Evolutionary conservation across 92 coral and sea anemone species (phyloP).

Genomic region (Epizoanthus illoricatus): DNA sequence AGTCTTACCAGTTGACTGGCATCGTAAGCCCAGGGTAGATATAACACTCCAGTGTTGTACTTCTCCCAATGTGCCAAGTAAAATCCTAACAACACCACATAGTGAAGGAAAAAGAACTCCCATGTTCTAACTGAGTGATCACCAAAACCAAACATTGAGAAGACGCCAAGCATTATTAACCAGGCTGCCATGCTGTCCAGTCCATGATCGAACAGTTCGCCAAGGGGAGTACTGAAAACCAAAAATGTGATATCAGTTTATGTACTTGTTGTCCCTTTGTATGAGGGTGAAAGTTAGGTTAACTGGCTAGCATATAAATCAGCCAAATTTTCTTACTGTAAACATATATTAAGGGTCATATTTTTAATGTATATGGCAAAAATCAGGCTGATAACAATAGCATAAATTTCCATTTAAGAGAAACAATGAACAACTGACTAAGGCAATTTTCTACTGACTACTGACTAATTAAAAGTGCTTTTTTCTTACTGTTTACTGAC

Average conservation of each 20-base stretch:
- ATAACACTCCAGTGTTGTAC: conserved; percentile 89
- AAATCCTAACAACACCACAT: conserved; percentile 79
- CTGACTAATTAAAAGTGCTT: too few species aligned
- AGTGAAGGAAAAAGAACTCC: conserved; percentile 67
- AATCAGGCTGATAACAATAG: too few species aligned
- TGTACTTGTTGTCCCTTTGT: not conserved
- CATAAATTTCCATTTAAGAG: too few species aligned
- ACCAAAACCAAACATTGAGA: conserved; percentile 87
- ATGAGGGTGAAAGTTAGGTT: too few species aligned
- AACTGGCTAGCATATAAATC: too few species aligned
- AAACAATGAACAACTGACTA: too few species aligned
- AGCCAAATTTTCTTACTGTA: too few species aligned
- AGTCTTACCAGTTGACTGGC: conserved; percentile 83
- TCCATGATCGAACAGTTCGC: conserved; percentile 98
- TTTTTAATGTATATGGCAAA: too few species aligned
- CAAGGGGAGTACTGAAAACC: conserved; percentile 87
- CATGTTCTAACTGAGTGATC: conserved; percentile 57
- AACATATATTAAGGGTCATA: too few species aligned
- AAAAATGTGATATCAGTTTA: not conserved
- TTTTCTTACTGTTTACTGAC: too few species aligned
- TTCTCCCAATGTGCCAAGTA: conserved; percentile 96
- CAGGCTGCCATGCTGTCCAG: conserved; percentile 93
- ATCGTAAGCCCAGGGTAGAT: conserved; percentile 96
- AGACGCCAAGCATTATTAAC: conserved; percentile 72
- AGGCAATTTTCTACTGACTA: too few species aligned